phyloP scores from a whole-genome alignment of 2,888 invertebrate species.

The Rhodophaea formosa region DNA sequence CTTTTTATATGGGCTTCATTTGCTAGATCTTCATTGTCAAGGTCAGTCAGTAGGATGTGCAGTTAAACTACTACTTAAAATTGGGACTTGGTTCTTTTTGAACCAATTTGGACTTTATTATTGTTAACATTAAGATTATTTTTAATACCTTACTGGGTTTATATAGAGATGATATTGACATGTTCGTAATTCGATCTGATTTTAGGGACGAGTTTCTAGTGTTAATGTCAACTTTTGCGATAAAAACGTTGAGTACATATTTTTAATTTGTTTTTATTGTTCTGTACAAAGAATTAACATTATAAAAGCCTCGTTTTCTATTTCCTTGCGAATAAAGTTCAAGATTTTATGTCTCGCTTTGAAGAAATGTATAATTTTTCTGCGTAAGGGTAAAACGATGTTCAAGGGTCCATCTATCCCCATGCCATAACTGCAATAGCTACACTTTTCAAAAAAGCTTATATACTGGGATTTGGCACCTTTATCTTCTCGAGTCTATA shows the following conservation, averaged over 20 bases:
- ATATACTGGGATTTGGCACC: no score
- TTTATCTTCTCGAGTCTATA: no score
- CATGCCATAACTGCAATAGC: no score
- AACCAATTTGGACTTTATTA: neutral
- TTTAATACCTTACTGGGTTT: neutral
- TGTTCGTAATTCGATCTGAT: neutral
- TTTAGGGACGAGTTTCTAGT: neutral
- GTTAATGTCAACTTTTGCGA: constrained; percentile 1
- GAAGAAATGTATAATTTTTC: no score
- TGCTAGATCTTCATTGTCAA: constrained; percentile 54
- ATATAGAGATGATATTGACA: no score
- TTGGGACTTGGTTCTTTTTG: constrained; percentile 5
- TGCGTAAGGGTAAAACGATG: no score
- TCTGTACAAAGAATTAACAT: no score
- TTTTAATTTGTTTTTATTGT: neutral
- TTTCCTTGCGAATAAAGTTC: no score
- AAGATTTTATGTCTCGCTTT: no score
- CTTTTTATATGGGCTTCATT: constrained; percentile 61
- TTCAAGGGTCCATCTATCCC: no score
- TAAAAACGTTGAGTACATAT: neutral
- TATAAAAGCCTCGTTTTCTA: no score
- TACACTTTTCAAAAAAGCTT: no score
- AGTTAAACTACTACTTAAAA: constrained; percentile 17
- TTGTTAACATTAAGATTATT: neutral
- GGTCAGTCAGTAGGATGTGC: constrained; percentile 52